phyloP scores from a whole-genome alignment of 2,888 invertebrate genomes.

The Phortica okadai region DNA sequence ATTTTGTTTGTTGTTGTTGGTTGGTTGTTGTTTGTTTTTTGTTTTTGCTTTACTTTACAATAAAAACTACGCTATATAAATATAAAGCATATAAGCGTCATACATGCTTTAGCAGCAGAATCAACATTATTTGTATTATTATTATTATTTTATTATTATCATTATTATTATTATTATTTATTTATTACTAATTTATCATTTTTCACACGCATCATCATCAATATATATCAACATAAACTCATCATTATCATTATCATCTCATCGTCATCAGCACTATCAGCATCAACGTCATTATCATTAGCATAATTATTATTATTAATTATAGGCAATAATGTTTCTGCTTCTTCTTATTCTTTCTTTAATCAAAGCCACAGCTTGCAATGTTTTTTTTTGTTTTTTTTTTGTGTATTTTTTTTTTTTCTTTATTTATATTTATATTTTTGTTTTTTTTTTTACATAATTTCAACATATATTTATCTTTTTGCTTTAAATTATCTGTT shows the following conservation, averaged over 20 bases:
- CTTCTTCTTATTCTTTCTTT: slow-evolving; percentile 29
- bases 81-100: slow-evolving; percentile 51
- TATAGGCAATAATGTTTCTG: slow-evolving; percentile 7
- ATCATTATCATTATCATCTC: slow-evolving; percentile 7
- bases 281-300: neutral
- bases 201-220: slow-evolving; percentile 22
- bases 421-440: slow-evolving; percentile 31
- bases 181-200: slow-evolving; percentile 40
- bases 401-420: slow-evolving; percentile 64
- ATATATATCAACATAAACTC: slow-evolving; percentile 11
- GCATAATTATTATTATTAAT: neutral
- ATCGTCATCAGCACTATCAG: neutral
- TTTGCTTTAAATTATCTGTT: neutral
- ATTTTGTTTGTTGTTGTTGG: slow-evolving; percentile 40
- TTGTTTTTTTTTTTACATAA: neutral
- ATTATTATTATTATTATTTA: slow-evolving; percentile 34
- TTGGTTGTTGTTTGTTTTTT: slow-evolving; percentile 49
- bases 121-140: slow-evolving; percentile 45
- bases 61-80: slow-evolving; percentile 44
- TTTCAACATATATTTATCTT: slow-evolving; percentile 4
- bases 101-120: slow-evolving; percentile 50
- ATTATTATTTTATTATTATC: slow-evolving; percentile 42
- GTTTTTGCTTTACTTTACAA: slow-evolving; percentile 34
- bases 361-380: neutral
- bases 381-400: slow-evolving; percentile 54